These are phyloP conservation scores for Heterotilapia buettikoferi DNA, from an alignment of 2,113 vertebrate species.

Conservation along the genomic window DNA sequence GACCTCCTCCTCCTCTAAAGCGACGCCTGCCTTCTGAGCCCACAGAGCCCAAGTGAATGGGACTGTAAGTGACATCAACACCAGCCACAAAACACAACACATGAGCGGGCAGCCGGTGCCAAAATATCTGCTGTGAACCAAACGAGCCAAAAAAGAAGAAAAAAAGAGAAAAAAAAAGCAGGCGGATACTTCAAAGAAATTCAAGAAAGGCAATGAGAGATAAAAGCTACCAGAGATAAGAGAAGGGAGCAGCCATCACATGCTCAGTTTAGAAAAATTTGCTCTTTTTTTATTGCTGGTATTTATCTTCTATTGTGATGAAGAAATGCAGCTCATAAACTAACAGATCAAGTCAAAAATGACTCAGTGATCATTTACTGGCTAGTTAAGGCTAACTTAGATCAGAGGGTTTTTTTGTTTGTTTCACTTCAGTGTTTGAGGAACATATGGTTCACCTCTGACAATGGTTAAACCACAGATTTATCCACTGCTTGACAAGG, in stretches of 20 bases:
- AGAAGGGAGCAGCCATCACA: not conserved
- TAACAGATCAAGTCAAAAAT: not conserved
- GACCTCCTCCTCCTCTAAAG: not conserved
- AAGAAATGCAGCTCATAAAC: not conserved
- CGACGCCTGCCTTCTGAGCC: not conserved
- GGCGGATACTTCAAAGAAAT: not conserved
- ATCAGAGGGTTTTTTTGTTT: accelerated
- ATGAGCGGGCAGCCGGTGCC: not conserved
- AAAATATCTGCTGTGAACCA: not conserved
- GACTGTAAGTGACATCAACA: not conserved
- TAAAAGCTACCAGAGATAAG: not conserved
- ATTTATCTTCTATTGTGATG: not conserved
- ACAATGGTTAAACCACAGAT: not conserved
- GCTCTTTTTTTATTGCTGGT: not conserved
- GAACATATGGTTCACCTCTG: not conserved
- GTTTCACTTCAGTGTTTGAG: not conserved
- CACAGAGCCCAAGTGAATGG: not conserved
- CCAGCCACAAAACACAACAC: not conserved
- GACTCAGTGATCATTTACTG: not conserved
- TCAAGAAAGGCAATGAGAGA: not conserved
- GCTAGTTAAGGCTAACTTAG: not conserved
- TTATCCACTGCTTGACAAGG: not conserved
- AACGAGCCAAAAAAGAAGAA: not conserved
- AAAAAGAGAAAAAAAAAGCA: accelerated
- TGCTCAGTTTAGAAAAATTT: not conserved